These are phyloP conservation scores for Hozukius guyotensis DNA, from an alignment of 2,797 vertebrate genomes.

Conservation along the genomic window DNA sequence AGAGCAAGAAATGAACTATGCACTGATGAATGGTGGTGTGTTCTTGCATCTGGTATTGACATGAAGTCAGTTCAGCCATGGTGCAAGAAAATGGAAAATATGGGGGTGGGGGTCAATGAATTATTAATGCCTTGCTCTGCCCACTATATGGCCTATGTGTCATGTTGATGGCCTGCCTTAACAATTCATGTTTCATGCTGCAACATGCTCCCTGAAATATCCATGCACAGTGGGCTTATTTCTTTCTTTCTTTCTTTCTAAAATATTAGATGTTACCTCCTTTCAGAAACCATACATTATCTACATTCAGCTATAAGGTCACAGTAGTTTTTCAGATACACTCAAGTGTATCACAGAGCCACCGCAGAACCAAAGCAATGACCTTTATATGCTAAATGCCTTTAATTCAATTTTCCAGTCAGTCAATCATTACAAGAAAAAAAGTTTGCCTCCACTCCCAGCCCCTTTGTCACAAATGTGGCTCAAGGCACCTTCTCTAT, in stretches of 20 bases:
- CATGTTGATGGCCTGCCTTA: constrained; percentile 52
- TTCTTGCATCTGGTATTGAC: constrained; percentile 52
- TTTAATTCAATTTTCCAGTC: constrained; percentile 56
- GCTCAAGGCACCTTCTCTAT: background rate
- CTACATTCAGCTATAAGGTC: constrained; percentile 44
- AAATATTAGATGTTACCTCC: background rate
- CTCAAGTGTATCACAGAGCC: background rate
- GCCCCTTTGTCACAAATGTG: background rate
- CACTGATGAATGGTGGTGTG: constrained; percentile 43
- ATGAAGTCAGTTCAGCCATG: constrained; percentile 43
- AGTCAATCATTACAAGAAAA: constrained; percentile 26
- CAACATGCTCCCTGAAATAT: constrained; percentile 34
- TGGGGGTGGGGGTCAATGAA: constrained; percentile 53
- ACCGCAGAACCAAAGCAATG: constrained; percentile 3
- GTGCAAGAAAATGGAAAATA: constrained; percentile 58
- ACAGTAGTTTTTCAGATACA: constrained; percentile 27
- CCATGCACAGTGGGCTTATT: background rate
- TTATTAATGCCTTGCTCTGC: constrained; percentile 69
- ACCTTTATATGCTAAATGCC: constrained; percentile 53
- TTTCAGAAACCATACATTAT: constrained; percentile 8
- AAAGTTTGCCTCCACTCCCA: background rate
- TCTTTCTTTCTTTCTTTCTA: background rate
- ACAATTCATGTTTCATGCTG: constrained; percentile 41
- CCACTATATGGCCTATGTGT: constrained; percentile 65
- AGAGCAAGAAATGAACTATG: constrained; percentile 18